phyloP scores from a whole-genome alignment of 2,113 vertebrate genomes.

The Podarcis muralis region DNA sequence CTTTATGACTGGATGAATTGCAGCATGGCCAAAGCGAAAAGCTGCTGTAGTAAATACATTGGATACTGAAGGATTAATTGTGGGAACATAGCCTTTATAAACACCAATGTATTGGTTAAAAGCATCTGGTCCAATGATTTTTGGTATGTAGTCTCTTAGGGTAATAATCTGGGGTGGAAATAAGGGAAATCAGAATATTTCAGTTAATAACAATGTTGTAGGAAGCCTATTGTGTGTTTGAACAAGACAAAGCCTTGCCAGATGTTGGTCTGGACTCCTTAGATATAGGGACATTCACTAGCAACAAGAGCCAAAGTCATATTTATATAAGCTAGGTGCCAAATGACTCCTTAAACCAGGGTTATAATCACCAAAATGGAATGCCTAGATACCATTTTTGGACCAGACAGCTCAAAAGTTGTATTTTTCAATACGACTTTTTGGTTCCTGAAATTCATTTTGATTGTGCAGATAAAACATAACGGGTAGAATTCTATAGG shows the following conservation, averaged over 20 bases:
- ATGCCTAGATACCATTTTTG: too few species aligned
- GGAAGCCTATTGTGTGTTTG: background rate
- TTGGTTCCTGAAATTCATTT: too few species aligned
- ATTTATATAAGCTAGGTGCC: too few species aligned
- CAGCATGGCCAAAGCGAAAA: constrained; percentile 93
- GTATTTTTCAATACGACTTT: too few species aligned
- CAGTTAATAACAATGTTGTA: background rate
- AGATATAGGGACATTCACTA: background rate
- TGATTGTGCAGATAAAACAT: too few species aligned
- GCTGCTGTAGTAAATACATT: constrained; percentile 95
- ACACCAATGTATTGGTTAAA: constrained; percentile 81
- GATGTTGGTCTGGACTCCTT: background rate
- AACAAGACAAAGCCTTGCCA: background rate
- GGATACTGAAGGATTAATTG: constrained; percentile 83
- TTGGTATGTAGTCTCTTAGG: constrained; percentile 91
- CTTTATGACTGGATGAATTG: constrained; percentile 79
- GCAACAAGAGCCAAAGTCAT: background rate
- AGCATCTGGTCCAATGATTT: constrained; percentile 85
- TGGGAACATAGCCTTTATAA: constrained; percentile 84
- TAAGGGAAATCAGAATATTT: constrained; percentile 15
- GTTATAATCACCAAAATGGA: too few species aligned
- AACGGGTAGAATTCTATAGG: too few species aligned
- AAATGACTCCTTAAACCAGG: too few species aligned
- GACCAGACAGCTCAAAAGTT: too few species aligned
- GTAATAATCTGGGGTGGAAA: constrained; percentile 85